phyloP scores from a whole-genome alignment of 2,888 invertebrate species.

The Ryuthela nishihirai region DNA sequence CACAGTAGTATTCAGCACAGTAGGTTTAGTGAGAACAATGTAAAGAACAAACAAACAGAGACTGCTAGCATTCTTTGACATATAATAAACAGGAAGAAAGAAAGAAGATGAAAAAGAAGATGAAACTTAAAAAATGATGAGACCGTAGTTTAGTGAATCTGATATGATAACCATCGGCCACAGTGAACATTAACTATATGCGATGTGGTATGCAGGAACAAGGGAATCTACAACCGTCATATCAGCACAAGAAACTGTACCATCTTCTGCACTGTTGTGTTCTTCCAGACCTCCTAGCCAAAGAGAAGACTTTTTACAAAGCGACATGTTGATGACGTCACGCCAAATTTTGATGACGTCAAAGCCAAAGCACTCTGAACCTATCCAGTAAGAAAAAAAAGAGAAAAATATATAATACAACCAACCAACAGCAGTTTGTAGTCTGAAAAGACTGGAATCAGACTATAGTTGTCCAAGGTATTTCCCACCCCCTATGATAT shows the following conservation, averaged over 20 bases:
- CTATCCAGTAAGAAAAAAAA: conserved; percentile 17
- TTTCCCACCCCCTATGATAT: too few relatives aligned
- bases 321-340: conserved; percentile 31
- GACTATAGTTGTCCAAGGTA: too few relatives aligned
- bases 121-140: too few relatives aligned
- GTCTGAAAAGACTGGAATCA: too few relatives aligned
- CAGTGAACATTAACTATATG: conserved; percentile 22
- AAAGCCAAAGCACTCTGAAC: conserved; percentile 62
- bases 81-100: too few relatives aligned
- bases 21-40: conserved; percentile 29
- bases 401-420: conserved; percentile 3
- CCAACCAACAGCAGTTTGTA: conserved; percentile 14
- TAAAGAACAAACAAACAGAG: conserved; percentile 40
- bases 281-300: conserved; percentile 40
- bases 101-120: too few relatives aligned
- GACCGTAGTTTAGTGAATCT: too few relatives aligned
- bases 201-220: conserved; percentile 29
- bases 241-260: conserved; percentile 39
- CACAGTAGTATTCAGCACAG: conserved; percentile 29
- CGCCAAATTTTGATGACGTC: conserved; percentile 57
- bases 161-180: too few relatives aligned
- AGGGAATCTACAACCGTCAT: conserved; percentile 29
- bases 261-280: conserved; percentile 39
- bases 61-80: too few relatives aligned
- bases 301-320: conserved; percentile 34